Conservation (phyloP, 2,797 vertebrate species). For the Micromesistius poutassou region DNA sequence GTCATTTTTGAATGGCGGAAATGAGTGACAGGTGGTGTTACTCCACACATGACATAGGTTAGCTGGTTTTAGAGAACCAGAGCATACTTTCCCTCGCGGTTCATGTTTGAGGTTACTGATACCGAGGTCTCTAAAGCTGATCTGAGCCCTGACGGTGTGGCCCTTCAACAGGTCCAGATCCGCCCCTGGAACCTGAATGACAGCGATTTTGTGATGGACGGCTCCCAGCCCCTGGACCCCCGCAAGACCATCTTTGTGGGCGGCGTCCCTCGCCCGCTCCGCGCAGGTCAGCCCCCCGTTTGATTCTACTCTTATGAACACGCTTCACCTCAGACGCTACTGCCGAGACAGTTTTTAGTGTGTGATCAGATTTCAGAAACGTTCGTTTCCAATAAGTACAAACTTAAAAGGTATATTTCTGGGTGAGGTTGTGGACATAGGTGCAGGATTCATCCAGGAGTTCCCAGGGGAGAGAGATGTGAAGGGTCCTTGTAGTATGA, state of each 20-base stretch:
- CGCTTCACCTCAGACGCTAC: background rate
- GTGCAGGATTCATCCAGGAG: no score
- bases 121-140: background rate
- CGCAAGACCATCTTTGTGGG: conserved; percentile 99
- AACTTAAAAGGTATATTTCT: no score
- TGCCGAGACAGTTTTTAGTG: no score
- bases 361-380: no score
- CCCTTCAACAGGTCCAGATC: conserved; percentile 88
- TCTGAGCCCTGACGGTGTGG: background rate
- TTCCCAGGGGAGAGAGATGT: no score
- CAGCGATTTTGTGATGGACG: conserved; percentile 99
- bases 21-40: no score
- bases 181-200: conserved; percentile 99
- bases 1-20: background rate
- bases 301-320: background rate
- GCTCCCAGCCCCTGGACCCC: conserved; percentile 96
- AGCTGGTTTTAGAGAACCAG: background rate
- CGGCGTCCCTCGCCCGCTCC: conserved; percentile 94
- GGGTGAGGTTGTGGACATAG: no score
- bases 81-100: background rate
- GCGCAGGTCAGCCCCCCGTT: conserved; percentile 81
- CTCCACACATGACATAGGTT: background rate
- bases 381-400: no score
- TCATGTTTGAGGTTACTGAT: background rate
- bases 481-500: background rate